Percentiles rank a stretch among this genome's conserved stretches.
Evolutionary conservation across 1,140 invertebrate genomes (phyloP).

Genomic region (Drosophila santomea): DNA sequence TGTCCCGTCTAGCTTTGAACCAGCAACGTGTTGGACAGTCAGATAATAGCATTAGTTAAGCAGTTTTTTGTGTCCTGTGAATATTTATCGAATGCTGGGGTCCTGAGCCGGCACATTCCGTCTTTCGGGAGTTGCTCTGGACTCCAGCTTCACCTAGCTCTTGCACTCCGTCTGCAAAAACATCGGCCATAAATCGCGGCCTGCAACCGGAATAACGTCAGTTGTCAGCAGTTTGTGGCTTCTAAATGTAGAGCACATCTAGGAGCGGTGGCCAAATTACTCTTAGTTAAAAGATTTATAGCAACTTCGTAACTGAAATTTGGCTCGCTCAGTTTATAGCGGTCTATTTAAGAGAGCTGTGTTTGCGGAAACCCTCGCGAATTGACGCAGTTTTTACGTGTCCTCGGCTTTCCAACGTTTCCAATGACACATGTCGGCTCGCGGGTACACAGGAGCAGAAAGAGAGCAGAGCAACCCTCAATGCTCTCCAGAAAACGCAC

Average conservation of each 20-base stretch:
- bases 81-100: no score
- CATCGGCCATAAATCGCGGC: constrained; percentile 51
- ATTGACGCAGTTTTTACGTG: not conserved
- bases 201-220: constrained; percentile 46
- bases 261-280: not conserved
- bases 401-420: constrained; percentile 9
- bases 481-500: constrained; percentile 24
- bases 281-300: constrained; percentile 46
- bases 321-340: constrained; percentile 38
- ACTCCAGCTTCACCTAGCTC: not conserved
- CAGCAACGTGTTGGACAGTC: not conserved
- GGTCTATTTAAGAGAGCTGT: constrained; percentile 43
- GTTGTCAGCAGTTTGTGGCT: constrained; percentile 68
- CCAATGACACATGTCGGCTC: constrained; percentile 8
- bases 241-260: constrained; percentile 57
- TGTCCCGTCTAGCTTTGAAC: not conserved
- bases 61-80: constrained; percentile 10
- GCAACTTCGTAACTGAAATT: constrained; percentile 35
- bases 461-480: not conserved
- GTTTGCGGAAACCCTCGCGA: no score
- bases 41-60: constrained; percentile 22
- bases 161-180: constrained; percentile 25
- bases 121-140: constrained; percentile 7
- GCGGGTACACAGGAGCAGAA: constrained; percentile 18
- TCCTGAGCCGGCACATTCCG: no score